Conservation (phyloP, 2,113 vertebrate genomes). For the Salvator merianae region DNA sequence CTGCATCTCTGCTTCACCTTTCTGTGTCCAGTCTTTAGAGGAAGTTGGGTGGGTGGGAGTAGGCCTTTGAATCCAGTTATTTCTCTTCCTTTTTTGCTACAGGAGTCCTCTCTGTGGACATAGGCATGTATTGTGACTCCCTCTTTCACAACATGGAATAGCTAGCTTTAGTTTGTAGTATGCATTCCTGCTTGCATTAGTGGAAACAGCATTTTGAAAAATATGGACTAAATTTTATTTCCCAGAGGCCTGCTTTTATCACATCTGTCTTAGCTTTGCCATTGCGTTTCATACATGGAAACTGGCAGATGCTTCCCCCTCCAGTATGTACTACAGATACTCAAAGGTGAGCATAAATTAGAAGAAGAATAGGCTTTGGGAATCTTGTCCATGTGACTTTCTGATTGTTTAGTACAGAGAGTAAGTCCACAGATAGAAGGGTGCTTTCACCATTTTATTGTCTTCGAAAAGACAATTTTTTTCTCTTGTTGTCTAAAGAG, state of each 20-base stretch:
- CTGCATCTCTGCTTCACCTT: not conserved
- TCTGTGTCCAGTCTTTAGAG: not conserved
- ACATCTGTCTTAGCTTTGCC: no score
- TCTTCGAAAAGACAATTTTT: no score
- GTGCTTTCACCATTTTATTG: not conserved
- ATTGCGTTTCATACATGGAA: not conserved
- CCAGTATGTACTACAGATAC: no score
- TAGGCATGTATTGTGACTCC: not conserved
- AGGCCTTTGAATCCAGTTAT: not conserved
- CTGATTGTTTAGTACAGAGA: not conserved
- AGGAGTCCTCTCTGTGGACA: not conserved
- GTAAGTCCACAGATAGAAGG: no score
- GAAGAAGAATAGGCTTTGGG: not conserved
- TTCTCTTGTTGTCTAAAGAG: not conserved
- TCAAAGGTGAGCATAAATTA: not conserved
- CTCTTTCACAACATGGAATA: not conserved
- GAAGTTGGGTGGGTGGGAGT: not conserved
- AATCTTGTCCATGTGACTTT: not conserved
- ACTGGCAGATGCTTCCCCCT: not conserved
- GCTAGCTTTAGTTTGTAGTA: no score
- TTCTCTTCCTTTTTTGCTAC: not conserved
- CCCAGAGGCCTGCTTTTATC: not conserved
- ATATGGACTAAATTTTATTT: no score
- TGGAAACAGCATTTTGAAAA: not conserved
- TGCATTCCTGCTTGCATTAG: not conserved